Percentiles rank a stretch among this genome's conserved stretches.
phyloP scores from a whole-genome alignment of 1,140 invertebrate species.

The Drosophila parabipectinata region DNA sequence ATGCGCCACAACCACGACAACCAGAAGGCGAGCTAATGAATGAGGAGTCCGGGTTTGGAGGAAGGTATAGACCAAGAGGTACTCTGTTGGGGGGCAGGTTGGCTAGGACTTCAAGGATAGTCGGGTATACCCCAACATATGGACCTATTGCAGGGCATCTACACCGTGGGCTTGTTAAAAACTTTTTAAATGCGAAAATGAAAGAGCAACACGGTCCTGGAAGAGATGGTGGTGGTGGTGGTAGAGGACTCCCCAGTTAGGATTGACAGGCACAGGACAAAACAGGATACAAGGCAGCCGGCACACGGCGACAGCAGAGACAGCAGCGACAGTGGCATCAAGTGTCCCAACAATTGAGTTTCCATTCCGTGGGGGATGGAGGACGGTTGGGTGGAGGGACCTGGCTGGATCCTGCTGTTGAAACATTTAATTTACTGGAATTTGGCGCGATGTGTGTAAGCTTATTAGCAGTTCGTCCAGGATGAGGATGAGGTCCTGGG shows the following conservation, averaged over 20 bases:
- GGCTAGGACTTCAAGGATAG: not conserved
- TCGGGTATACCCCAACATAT: constrained; percentile 3
- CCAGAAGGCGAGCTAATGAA: constrained; percentile 34
- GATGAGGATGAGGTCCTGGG: not conserved
- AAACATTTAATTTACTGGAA: constrained; percentile 81
- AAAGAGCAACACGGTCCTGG: constrained; percentile 75
- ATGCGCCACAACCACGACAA: constrained; percentile 22
- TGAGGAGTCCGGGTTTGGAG: not conserved
- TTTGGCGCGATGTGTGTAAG: constrained; percentile 69
- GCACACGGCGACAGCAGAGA: constrained; percentile 4
- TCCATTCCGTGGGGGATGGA: constrained; percentile 24
- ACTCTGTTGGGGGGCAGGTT: not conserved
- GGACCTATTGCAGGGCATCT: constrained; percentile 6
- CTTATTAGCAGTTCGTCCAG: constrained; percentile 70
- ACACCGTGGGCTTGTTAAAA: constrained; percentile 54
- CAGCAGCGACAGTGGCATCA: constrained; percentile 40
- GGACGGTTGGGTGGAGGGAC: too few relatives aligned
- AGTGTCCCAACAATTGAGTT: constrained; percentile 78
- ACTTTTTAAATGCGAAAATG: constrained; percentile 80
- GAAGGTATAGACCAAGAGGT: not conserved
- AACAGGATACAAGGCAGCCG: constrained; percentile 61
- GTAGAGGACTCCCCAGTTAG: constrained; percentile 25
- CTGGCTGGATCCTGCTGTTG: constrained; percentile 26
- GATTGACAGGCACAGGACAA: constrained; percentile 58
- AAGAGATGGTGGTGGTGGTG: not conserved